Evolutionary conservation across 2,888 invertebrate species (phyloP).

Genomic region (Xanthia icteritia): DNA sequence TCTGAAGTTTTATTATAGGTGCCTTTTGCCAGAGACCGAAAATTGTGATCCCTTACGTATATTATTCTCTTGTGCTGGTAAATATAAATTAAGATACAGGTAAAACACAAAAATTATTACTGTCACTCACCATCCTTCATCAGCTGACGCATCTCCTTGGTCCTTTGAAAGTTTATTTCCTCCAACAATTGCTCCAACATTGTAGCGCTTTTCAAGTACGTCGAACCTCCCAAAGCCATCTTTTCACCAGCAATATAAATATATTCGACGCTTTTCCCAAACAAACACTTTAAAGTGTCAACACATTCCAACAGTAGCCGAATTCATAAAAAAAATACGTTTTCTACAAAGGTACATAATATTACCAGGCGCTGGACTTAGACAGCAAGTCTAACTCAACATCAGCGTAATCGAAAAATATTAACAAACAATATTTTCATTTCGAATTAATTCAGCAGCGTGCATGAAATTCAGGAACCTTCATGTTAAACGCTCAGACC

Average conservation of each 20-base stretch:
- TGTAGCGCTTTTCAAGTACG: conserved; percentile 89
- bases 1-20: not conserved
- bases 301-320: conserved; percentile 45
- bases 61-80: not conserved
- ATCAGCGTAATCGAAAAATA: conserved; percentile 9
- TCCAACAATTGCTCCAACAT: conserved; percentile 96
- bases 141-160: conserved; percentile 97
- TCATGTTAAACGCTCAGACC: too few species aligned
- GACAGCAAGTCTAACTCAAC: not conserved
- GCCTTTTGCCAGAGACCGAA: not conserved
- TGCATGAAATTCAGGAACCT: conserved; percentile 29
- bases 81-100: not conserved
- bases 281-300: conserved; percentile 72
- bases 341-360: conserved; percentile 60
- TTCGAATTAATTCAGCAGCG: conserved; percentile 16
- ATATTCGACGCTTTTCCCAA: conserved; percentile 62
- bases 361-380: conserved; percentile 13
- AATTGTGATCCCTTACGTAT: not conserved
- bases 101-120: conserved; percentile 1
- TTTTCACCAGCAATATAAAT: conserved; percentile 51
- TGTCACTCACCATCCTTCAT: conserved; percentile 94
- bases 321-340: conserved; percentile 39
- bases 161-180: conserved; percentile 97
- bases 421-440: not conserved
- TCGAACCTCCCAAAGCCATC: conserved; percentile 86